These are phyloP conservation scores for Therioaphis trifolii DNA, from an alignment of 2,888 invertebrate species.

Conservation along the genomic window DNA sequence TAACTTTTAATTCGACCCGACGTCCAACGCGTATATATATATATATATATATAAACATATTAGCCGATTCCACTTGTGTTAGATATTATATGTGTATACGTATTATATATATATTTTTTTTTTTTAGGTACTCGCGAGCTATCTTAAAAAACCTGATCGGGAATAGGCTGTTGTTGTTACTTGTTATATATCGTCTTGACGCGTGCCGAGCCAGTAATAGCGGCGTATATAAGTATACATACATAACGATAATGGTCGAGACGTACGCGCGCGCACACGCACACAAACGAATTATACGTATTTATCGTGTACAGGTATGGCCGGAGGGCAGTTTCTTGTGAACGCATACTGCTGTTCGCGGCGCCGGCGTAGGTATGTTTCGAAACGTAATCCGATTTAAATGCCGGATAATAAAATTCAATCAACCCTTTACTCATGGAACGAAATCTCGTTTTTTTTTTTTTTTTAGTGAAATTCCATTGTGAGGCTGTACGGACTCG, in stretches of 20 bases:
- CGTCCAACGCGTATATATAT: neutral
- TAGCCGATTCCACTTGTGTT: too few species aligned
- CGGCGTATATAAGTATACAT: too few species aligned
- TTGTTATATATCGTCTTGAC: conserved; percentile 39
- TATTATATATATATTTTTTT: too few species aligned
- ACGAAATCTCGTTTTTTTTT: neutral
- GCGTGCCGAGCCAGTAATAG: conserved; percentile 32
- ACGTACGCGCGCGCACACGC: too few species aligned
- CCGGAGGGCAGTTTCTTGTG: conserved; percentile 36
- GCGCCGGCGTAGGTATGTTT: neutral
- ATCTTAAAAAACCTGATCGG: neutral
- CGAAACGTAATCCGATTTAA: conserved; percentile 34
- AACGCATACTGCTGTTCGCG: neutral
- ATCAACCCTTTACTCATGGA: conserved; percentile 44
- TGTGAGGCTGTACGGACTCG: neutral
- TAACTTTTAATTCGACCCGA: conserved; percentile 23
- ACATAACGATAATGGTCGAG: too few species aligned
- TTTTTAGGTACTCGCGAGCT: too few species aligned
- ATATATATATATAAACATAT: too few species aligned
- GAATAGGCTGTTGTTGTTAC: neutral
- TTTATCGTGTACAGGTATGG: neutral
- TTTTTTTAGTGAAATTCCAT: conserved; percentile 16
- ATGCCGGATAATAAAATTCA: conserved; percentile 38
- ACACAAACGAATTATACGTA: too few species aligned
- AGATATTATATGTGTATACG: too few species aligned